These are phyloP conservation scores for Gnatocerus cornutus DNA, from an alignment of 2,888 invertebrate genomes.

Conservation along the genomic window DNA sequence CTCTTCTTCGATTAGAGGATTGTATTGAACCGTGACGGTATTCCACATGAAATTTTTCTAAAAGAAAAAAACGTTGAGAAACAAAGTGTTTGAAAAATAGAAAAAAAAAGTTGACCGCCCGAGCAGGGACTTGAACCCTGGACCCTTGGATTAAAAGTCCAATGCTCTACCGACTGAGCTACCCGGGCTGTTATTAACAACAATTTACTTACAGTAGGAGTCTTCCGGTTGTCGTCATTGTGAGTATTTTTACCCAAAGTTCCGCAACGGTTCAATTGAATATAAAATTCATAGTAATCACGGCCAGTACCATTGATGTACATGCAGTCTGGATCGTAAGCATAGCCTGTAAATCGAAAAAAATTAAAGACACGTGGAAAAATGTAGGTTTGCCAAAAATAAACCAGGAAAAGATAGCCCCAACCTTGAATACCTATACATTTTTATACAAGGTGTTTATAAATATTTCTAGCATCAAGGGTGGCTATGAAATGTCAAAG, in stretches of 20 bases:
- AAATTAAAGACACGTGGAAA: neutral
- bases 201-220: slow-evolving; percentile 82
- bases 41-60: slow-evolving; percentile 97
- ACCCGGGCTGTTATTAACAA: slow-evolving; percentile 73
- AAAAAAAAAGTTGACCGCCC: slow-evolving; percentile 69
- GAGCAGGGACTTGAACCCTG: slow-evolving; percentile 84
- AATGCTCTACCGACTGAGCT: slow-evolving; percentile 83
- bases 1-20: slow-evolving; percentile 93
- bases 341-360: slow-evolving; percentile 77
- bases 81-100: slow-evolving; percentile 34
- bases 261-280: slow-evolving; percentile 93
- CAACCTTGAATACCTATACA: no score
- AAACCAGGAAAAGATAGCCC: no score
- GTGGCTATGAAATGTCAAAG: no score
- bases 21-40: slow-evolving; percentile 95
- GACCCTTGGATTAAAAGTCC: slow-evolving; percentile 85
- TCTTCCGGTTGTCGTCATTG: slow-evolving; percentile 88
- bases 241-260: slow-evolving; percentile 91
- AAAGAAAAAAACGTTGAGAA: slow-evolving; percentile 48
- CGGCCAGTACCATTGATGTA: slow-evolving; percentile 94
- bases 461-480: no score
- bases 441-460: no score
- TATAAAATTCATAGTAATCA: slow-evolving; percentile 94
- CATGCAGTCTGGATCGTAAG: slow-evolving; percentile 95
- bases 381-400: neutral